These are phyloP conservation scores for Chrysocyon brachyurus DNA, from an alignment of 2,797 vertebrate species.

Conservation along the genomic window DNA sequence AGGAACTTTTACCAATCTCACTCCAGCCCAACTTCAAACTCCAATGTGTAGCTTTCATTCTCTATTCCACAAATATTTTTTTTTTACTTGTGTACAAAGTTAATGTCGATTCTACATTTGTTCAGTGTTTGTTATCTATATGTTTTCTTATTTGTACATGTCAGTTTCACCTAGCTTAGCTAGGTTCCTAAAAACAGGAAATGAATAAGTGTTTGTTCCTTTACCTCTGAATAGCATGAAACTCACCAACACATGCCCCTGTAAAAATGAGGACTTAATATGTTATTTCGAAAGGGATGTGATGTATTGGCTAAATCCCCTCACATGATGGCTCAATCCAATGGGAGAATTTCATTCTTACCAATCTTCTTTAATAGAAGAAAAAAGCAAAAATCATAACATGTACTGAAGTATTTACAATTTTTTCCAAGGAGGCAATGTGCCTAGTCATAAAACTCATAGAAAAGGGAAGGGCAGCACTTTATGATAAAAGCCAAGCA, in stretches of 20 bases:
- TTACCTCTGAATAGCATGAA: not conserved
- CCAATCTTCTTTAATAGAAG: conserved; percentile 13
- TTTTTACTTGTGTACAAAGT: not conserved
- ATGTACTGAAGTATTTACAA: conserved; percentile 2
- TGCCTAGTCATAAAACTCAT: conserved; percentile 3
- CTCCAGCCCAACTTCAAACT: not conserved
- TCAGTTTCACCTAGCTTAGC: conserved; percentile 3
- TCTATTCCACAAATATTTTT: conserved; percentile 19
- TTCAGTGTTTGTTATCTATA: not conserved
- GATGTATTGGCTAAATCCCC: not conserved
- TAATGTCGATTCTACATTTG: conserved; percentile 4
- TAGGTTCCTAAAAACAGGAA: conserved; percentile 41
- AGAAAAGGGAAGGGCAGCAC: not conserved
- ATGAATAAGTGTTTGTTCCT: not conserved
- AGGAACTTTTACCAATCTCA: not conserved
- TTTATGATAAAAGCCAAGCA: not conserved
- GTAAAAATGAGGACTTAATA: not conserved
- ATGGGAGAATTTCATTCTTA: not conserved
- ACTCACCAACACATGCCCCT: not conserved
- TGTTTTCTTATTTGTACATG: conserved; percentile 25
- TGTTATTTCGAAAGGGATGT: not conserved
- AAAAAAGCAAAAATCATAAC: not conserved
- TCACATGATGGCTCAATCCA: not conserved
- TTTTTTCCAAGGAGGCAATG: conserved; percentile 48
- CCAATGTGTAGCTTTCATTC: not conserved